Evolutionary conservation across 2,113 vertebrate species (phyloP).

Genomic region (Apteryx owenii): DNA sequence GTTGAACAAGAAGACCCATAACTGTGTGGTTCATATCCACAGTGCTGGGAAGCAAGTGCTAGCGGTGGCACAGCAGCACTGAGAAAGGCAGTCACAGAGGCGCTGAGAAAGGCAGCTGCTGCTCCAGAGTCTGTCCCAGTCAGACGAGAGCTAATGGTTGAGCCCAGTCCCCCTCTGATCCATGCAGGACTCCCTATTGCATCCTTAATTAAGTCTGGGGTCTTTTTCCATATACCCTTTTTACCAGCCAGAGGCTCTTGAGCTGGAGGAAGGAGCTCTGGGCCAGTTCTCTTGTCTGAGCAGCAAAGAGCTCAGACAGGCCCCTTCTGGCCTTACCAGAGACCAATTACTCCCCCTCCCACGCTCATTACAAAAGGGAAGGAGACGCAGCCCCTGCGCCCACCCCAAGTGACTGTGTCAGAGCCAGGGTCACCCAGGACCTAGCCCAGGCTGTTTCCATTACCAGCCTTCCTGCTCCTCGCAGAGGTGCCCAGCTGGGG

Average conservation of each 20-base stretch:
- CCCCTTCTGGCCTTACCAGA: constrained; percentile 14
- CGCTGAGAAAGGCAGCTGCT: not conserved
- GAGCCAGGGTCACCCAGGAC: not conserved
- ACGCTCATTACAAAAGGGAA: not conserved
- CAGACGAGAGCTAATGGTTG: too few relatives aligned
- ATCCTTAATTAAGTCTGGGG: not conserved
- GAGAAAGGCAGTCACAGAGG: not conserved
- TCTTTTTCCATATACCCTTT: fast-evolving
- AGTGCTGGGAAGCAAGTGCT: too few relatives aligned
- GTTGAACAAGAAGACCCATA: fast-evolving
- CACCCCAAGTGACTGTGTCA: not conserved
- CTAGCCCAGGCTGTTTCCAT: too few relatives aligned
- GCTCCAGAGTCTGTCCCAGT: not conserved
- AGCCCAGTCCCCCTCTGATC: not conserved
- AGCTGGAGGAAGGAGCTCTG: not conserved
- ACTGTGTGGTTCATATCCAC: not conserved
- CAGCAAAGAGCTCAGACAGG: not conserved
- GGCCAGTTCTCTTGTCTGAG: not conserved
- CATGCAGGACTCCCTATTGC: too few relatives aligned
- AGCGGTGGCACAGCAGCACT: too few relatives aligned
- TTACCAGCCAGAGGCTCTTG: fast-evolving
- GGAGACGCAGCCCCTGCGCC: not conserved
- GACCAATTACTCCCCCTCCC: not conserved
- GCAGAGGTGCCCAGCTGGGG: not conserved
- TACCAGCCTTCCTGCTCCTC: not conserved